These are phyloP conservation scores for Sardina pilchardus DNA, from an alignment of 2,113 vertebrate genomes.

Conservation along the genomic window DNA sequence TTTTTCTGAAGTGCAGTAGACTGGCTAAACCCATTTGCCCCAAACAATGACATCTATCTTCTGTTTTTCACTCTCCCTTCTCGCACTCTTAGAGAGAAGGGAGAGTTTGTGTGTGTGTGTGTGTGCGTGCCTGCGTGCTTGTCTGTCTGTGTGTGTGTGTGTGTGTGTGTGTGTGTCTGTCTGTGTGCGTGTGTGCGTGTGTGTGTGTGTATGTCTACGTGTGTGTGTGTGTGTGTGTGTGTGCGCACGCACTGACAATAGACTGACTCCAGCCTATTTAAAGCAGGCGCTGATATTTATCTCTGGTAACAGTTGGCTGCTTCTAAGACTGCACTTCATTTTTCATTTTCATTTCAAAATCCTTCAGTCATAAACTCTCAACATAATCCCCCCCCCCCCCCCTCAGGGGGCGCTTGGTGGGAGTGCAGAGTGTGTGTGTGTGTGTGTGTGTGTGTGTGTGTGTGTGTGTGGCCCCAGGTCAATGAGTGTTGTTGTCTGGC, in stretches of 20 bases:
- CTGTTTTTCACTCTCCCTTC: background rate
- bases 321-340: background rate
- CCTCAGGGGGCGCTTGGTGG: background rate
- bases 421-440: no score
- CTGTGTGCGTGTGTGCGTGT: background rate
- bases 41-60: background rate
- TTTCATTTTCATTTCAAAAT: background rate
- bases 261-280: background rate
- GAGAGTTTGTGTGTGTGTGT: background rate
- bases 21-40: background rate
- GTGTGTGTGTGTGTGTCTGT: background rate
- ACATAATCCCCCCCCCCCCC: background rate
- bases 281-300: background rate
- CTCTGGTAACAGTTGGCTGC: background rate
- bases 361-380: background rate
- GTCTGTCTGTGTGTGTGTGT: background rate
- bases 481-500: background rate
- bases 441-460: background rate
- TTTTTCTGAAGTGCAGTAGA: slow-evolving; percentile 15
- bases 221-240: background rate
- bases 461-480: background rate
- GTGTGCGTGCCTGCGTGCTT: background rate
- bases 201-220: background rate
- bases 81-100: no score
- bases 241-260: background rate